phyloP scores from a whole-genome alignment of 2,797 vertebrate species.

The Crocidura indochinensis region DNA sequence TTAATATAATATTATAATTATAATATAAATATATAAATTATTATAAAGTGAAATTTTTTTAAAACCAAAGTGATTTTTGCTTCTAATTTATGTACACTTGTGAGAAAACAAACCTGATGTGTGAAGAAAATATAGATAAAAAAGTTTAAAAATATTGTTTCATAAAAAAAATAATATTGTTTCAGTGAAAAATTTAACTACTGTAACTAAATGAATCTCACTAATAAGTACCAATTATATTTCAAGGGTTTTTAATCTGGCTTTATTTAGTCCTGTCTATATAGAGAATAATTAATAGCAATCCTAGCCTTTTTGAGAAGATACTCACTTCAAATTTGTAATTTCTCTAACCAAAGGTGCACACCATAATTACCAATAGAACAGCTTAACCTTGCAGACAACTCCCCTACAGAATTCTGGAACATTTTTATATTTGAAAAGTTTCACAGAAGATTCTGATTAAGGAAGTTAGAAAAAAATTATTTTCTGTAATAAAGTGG shows the following conservation, averaged over 20 bases:
- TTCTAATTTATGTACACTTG: background rate
- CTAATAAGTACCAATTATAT: background rate
- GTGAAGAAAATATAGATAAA: background rate
- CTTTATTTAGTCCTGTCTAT: background rate
- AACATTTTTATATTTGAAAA: background rate
- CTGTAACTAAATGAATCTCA: background rate
- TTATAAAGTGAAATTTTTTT: too few relatives aligned
- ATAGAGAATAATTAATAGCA: background rate
- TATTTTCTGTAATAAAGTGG: background rate
- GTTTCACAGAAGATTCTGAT: background rate
- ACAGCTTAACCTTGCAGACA: background rate
- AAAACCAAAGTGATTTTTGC: background rate
- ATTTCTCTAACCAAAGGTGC: background rate
- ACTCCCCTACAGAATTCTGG: background rate
- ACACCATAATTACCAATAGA: background rate
- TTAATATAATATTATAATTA: too few relatives aligned
- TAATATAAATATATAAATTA: too few relatives aligned
- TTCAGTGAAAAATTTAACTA: background rate
- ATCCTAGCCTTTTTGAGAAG: background rate
- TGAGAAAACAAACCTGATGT: background rate
- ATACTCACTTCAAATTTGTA: background rate
- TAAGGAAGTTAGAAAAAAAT: background rate
- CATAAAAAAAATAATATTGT: background rate
- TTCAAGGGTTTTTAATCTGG: slow-evolving; percentile 1
- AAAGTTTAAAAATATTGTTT: background rate